Evolutionary conservation across 2,113 vertebrate species (phyloP).

Genomic region (Nyctereutes procyonoides): DNA sequence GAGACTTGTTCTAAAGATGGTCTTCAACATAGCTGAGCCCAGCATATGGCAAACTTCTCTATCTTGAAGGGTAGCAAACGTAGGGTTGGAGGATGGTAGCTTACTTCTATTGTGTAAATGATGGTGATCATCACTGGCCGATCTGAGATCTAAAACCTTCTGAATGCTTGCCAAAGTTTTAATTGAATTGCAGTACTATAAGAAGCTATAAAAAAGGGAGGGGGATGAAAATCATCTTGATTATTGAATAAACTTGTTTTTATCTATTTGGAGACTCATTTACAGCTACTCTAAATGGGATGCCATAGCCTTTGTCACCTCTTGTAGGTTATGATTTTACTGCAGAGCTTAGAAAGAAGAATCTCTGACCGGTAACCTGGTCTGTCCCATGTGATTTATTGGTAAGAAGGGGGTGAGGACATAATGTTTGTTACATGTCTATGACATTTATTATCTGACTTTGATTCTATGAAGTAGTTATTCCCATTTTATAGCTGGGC

Average conservation of each 20-base stretch:
- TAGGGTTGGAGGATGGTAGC: not conserved
- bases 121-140: not conserved
- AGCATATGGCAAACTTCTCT: slow-evolving; percentile 67
- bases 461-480: not conserved
- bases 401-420: not conserved
- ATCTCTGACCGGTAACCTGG: not conserved
- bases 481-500: not conserved
- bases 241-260: slow-evolving; percentile 30
- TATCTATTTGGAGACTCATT: not conserved
- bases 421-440: not conserved
- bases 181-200: not conserved
- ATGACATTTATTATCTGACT: not conserved
- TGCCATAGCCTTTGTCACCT: not conserved
- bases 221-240: not conserved
- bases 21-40: slow-evolving; percentile 58
- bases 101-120: not conserved
- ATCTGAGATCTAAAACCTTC: not conserved
- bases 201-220: not conserved
- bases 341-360: not conserved
- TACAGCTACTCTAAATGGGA: not conserved
- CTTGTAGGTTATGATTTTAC: not conserved
- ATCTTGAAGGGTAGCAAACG: slow-evolving; percentile 66
- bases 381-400: not conserved
- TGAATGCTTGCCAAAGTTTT: not conserved
- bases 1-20: slow-evolving; percentile 55